phyloP scores from a whole-genome alignment of 2,888 invertebrate genomes.

The Melieria crassipennis region DNA sequence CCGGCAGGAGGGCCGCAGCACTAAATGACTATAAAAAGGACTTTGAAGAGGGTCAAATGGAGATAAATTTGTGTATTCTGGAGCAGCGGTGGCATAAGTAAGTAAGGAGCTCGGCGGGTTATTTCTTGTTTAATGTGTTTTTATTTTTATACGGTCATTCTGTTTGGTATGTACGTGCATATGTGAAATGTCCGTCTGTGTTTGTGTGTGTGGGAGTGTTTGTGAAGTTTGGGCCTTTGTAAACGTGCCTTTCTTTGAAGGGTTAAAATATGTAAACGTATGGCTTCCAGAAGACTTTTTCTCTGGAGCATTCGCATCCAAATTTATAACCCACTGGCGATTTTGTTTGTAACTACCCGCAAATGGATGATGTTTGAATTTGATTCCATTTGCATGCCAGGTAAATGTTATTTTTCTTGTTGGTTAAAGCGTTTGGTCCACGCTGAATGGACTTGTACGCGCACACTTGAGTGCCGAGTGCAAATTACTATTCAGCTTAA shows the following conservation, averaged over 20 bases:
- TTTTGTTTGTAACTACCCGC: constrained; percentile 4
- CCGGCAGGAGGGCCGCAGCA: constrained; percentile 49
- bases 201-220: constrained; percentile 8
- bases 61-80: constrained; percentile 64
- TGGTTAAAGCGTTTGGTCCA: background rate
- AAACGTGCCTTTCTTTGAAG: constrained; percentile 4
- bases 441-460: too few relatives aligned
- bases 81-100: constrained; percentile 32
- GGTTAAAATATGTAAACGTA: too few relatives aligned
- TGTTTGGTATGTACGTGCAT: background rate
- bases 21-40: constrained; percentile 65
- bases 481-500: too few relatives aligned
- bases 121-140: constrained; percentile 60
- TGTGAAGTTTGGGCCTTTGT: constrained; percentile 11
- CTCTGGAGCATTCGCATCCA: too few relatives aligned
- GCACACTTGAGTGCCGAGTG: too few relatives aligned
- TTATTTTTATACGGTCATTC: constrained; percentile 56
- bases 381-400: constrained; percentile 30
- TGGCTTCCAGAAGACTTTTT: too few relatives aligned
- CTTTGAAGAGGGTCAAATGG: constrained; percentile 68
- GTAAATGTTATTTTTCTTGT: constrained; percentile 13
- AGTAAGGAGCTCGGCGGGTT: constrained; percentile 44
- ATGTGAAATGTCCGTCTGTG: constrained; percentile 5
- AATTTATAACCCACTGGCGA: too few relatives aligned
- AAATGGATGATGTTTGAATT: constrained; percentile 33